Evolutionary conservation across 2,888 invertebrate species (phyloP), one percentile per base, ranked within the genome.

Genomic region (Chirona hameri): DNA sequence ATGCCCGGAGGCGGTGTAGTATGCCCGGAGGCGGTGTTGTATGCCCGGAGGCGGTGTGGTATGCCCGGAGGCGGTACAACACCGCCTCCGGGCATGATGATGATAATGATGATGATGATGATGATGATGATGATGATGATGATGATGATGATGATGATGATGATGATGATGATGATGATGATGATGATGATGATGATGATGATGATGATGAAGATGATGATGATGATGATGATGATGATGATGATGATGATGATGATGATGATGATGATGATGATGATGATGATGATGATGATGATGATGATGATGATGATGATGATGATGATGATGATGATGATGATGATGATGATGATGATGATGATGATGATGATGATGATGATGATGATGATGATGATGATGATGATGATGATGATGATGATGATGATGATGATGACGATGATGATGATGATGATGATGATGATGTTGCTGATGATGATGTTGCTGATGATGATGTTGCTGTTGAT

Each of bases 261-360:
- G 31, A 79, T 79, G 31, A 79, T 79, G 31, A 79, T 79, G 31
- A 79, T 79, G 31, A 79, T 79, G 31, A 79, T 79, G 31, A 79
- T 79, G 31, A 79, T 79, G 31, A 79, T 79, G 15, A 18, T 79
- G 31, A 79, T 79, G 15, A 79, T 79, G 31, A 79, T 79, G 31
- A 79, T 79, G 31, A 29, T 79, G 31, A 79, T n/a, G 31, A 79
- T 79, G 31, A 79, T 79, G 15, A 79, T 79, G 31, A 79, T 79
- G 31, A 79, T 79, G 31, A 79, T 79, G 31, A 79, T 79, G 31
- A 79, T 18, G 31, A 18, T 79, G 31, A 79, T 81, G 55, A 46
- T 81, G 52, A 39, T 39, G 52, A 39, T 81, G 52, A 81, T n/a
- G n/a, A 81, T 81, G 27, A 81, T 81, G 46, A 81, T 81, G 46